Evolutionary conservation across 2,888 invertebrate genomes (phyloP), one percentile per base, ranked within the genome.

Genomic region (Ophion obscuratus): DNA sequence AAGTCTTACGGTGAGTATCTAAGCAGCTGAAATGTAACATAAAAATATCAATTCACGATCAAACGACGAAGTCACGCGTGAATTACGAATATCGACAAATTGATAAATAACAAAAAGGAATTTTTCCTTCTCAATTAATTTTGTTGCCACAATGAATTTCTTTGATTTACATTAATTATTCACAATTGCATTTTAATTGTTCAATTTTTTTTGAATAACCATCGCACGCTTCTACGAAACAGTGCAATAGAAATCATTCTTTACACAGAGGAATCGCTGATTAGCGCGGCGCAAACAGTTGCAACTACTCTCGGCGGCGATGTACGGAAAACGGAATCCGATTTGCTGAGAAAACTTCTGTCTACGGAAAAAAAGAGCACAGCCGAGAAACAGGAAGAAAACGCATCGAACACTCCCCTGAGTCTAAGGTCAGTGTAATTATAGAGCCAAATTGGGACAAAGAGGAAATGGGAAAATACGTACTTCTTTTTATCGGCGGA

Each of bases 241-340:
- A 53, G 3, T 11, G 3, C n/a, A 59, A 31, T 40, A 66, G n/a
- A 31, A 40, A 47, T 20, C 2, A 10, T 64, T 61, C 59, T 61
- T 88, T 86, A 44, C 27, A 10, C 84, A 94, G 94, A 92, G 76
- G 86, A 91, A 9, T 88, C 95, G 90, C 90, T 97, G 67, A 94
- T 95, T 31, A 94, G 94, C 89, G 97, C 97, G 11, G 97, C 96
- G 0, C 95, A 96, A 91, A 95, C 96, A 84, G 97, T 97, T n/a
- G 97, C 98, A 0, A 94, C 95, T 87, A 94, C 95, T 59, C 92
- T 97, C 0, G 96, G 96, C 73, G 97, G 97, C 14, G 95, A 97
- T 92, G 94, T 95, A 0, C 95, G 96, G 89, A 95, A 96, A 92
- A 97, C 96, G 0, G 97, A 97, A 93, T 95, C 96, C 0, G 97